phyloP scores from a whole-genome alignment of 1,140 invertebrate genomes.

The Drosophila repletoides region DNA sequence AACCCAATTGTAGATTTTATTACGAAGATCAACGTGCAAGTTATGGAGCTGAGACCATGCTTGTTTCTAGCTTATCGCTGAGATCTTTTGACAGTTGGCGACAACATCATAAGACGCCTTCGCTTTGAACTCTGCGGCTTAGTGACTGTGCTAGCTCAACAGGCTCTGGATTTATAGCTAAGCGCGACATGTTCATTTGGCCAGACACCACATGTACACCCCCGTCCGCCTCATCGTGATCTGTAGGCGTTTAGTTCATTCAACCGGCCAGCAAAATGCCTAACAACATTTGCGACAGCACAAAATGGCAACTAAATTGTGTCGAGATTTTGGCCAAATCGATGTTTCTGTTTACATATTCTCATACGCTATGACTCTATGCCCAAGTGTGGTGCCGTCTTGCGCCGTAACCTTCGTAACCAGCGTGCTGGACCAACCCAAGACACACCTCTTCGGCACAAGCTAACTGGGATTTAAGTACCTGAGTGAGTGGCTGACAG shows the following conservation, averaged over 20 bases:
- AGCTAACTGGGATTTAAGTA: constrained; percentile 3
- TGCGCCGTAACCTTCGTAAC: constrained; percentile 22
- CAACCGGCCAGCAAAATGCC: constrained; percentile 7
- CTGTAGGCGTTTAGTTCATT: constrained; percentile 38
- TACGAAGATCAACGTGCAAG: constrained; percentile 50
- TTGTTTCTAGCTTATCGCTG: constrained; percentile 56
- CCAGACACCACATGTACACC: constrained; percentile 11
- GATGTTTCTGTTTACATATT: too few relatives aligned
- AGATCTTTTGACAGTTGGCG: constrained; percentile 67
- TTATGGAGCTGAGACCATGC: background rate
- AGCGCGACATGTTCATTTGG: constrained; percentile 28
- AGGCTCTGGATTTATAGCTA: constrained; percentile 10
- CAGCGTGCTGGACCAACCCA: constrained; percentile 14
- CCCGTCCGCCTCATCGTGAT: background rate
- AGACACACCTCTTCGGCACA: constrained; percentile 33
- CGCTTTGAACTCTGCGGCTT: constrained; percentile 67
- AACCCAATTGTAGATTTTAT: constrained; percentile 43
- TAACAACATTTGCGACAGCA: background rate
- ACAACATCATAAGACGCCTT: constrained; percentile 38
- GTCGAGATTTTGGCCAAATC: background rate
- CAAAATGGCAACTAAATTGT: constrained; percentile 17
- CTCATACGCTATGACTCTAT: too few relatives aligned
- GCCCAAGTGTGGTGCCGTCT: background rate
- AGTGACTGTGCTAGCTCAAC: constrained; percentile 13
- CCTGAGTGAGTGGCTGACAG: constrained; percentile 24